Evolutionary conservation across 2,113 vertebrate genomes (phyloP), one percentile per base, ranked within the genome.

Genomic region (Nannobrachium achirus): DNA sequence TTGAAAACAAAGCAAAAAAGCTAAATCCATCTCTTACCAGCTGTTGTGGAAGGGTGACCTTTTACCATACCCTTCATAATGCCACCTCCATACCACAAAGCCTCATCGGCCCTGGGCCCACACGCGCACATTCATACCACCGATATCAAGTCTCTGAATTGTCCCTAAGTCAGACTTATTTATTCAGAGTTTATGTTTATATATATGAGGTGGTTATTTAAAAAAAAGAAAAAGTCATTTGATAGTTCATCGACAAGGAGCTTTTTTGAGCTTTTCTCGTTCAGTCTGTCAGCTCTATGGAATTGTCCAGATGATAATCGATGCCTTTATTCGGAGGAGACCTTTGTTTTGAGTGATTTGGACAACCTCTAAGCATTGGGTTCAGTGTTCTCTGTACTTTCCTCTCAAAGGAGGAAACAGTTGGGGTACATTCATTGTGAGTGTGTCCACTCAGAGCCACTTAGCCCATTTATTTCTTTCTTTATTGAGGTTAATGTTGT

Each of bases 391-490:
- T 89, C 82, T 78, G 84, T 78, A 45, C 78, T 77, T 83, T 69
- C 73, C 49, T 63, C 79, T 71, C 56, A 45, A 53, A 1, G 6
- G 76, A 70, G 64, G 74, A 1, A n/a, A 80, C 75, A n/a, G 74
- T 4, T 63, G 79, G 73, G 86, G 81, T 79, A 75, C 79, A 11
- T 90, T 92, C 85, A 88, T 90, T 90, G 76, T 79, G 87, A 89
- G 88, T 89, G 83, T n/a, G 59, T 82, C 89, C 80, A 81, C 89
- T 89, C 89, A 67, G 85, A 88, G 87, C 85, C 86, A 78, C 83
- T 77, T 67, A 68, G 89, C 90, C 91, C 84, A 59, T 92, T 93
- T 87, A 85, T 92, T 93, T 92, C 80, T 93, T 93, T 91, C 84
- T 93, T 91, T 90, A 90, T 77, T 63, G 91, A 89, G 91, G 92